Evolutionary conservation across 1,140 invertebrate genomes (phyloP), one percentile per base, ranked within the genome.

Genomic region (Trypoxylus dichotomus): DNA sequence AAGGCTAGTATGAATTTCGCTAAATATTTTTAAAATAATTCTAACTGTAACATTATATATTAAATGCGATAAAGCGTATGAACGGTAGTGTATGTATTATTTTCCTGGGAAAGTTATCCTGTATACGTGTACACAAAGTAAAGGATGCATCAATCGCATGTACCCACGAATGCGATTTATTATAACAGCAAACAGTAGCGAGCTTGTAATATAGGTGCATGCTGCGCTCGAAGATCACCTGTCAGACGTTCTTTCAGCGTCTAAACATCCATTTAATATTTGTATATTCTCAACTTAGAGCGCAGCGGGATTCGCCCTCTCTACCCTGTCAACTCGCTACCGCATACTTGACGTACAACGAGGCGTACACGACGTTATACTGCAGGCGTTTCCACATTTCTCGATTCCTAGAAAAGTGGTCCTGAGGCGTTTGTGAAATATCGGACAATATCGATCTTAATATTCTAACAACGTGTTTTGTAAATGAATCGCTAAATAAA

Each of bases 171-270:
- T 27, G 21, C 21, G 60, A 24, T 27, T 19, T 68, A 29, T 68
- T 27, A 27, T 68, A 11, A 68, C 27, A 24, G 13, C 27, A 25
- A 68, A 68, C 60, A 68, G 60, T 68, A 24, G 13, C 60, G 32
- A 68, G 21, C 25, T 15, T 68, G 78, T 76, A 74, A 79, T 77
- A 42, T 42, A 72, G 78, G 27, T 76, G 75, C 79, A 81, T 54
- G 79, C 79, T 81, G 79, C 73, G 79, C 74, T n/a, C 29, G 71
- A 68, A 81, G 79, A 81, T 81, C 80, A 79, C 78, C 80, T 81
- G 80, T 81, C 80, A 81, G 60, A 47, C 73, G 75, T 81, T 81
- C 79, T 78, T 81, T 80, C 77, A 68, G 72, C 21, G 68, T 76
- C 42, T 73, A 79, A 79, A 81, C 76, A 79, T 80, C 79, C 76